Percentiles rank a stretch among this genome's conserved stretches.
These are phyloP conservation scores for Dromaius novaehollandiae DNA, from an alignment of 2,113 vertebrate species.

Conservation along the genomic window DNA sequence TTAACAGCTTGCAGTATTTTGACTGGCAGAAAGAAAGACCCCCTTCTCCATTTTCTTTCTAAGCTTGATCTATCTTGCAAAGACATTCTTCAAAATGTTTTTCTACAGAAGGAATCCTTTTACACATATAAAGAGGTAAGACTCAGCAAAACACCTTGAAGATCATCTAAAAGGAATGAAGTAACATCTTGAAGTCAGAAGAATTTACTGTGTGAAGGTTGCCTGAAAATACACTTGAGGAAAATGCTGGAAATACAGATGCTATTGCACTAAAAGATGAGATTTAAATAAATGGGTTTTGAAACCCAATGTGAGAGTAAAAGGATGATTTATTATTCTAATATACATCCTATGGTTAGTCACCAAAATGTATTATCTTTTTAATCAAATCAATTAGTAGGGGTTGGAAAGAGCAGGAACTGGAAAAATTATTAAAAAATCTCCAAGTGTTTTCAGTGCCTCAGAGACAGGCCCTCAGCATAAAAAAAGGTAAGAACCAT, in stretches of 20 bases:
- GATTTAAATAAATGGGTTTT: not conserved
- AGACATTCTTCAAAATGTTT: not conserved
- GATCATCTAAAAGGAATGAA: not conserved
- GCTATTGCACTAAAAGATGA: not conserved
- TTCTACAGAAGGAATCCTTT: not conserved
- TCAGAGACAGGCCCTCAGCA: not conserved
- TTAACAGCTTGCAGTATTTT: not conserved
- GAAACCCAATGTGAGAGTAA: not conserved
- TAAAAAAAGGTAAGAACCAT: not conserved
- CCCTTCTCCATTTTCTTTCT: not conserved
- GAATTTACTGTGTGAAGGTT: not conserved
- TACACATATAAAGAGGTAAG: not conserved
- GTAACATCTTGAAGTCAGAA: not conserved
- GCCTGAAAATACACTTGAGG: not conserved
- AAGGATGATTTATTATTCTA: not conserved
- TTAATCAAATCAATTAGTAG: not conserved
- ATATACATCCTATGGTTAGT: not conserved
- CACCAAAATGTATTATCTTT: not conserved
- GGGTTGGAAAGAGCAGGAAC: not conserved
- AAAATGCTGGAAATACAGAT: not conserved
- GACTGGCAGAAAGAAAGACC: not conserved
- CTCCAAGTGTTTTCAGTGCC: not conserved
- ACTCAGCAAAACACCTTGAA: constrained; percentile 22
- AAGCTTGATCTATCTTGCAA: constrained; percentile 6
- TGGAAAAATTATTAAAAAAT: not conserved